Evolutionary conservation across 2,113 vertebrate species (phyloP).

Genomic region (Apteryx owenii): DNA sequence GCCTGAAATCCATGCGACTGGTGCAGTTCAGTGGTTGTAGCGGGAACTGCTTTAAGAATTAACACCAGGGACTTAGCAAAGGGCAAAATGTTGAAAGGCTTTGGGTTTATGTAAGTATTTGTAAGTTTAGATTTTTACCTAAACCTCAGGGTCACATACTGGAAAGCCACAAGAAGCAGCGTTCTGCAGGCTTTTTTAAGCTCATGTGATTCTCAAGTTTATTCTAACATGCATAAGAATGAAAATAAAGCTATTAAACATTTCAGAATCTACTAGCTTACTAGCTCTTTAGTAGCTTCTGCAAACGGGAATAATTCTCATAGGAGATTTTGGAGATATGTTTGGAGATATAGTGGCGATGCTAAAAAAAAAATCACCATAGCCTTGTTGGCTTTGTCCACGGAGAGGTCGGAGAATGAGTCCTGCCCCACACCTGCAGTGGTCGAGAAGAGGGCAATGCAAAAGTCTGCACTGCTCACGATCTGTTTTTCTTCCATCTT

Average conservation of each 20-base stretch:
- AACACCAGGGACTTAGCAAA: background rate
- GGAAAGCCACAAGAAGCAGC: background rate
- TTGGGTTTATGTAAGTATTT: background rate
- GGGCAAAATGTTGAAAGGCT: background rate
- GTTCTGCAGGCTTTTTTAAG: background rate
- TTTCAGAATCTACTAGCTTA: background rate
- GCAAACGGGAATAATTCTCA: background rate
- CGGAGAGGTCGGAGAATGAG: background rate
- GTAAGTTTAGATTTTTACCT: background rate
- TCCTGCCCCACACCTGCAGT: background rate
- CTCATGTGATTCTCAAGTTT: background rate
- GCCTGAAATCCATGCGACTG: rapidly evolving
- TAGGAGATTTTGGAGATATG: background rate
- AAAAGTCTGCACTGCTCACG: background rate
- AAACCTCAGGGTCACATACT: background rate
- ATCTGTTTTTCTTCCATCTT: background rate
- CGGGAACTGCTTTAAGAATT: background rate
- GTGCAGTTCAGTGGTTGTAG: rapidly evolving
- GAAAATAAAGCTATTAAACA: background rate
- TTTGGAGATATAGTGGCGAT: background rate
- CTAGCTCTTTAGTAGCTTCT: background rate
- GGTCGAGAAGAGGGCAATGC: background rate
- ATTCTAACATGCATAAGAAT: background rate
- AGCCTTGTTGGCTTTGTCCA: background rate
- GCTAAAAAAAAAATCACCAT: background rate